Evolutionary conservation across 1,140 invertebrate genomes (phyloP).

Genomic region (Platorchestia sp.): DNA sequence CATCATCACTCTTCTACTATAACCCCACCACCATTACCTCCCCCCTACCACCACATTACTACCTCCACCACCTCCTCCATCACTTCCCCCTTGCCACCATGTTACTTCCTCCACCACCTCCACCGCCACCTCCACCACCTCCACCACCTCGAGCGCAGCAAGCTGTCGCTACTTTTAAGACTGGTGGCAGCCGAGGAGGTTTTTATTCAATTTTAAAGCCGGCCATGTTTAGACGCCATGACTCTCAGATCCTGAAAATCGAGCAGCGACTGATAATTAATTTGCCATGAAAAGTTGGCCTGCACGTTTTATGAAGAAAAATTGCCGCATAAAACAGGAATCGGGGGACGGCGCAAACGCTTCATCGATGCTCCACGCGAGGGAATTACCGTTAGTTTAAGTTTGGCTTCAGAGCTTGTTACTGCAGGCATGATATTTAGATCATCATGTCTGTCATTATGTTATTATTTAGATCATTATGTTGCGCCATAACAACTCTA

Average conservation of each 20-base stretch:
- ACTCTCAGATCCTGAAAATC: background rate
- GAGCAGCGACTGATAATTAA: conserved; percentile 3
- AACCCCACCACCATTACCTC: background rate
- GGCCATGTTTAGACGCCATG: conserved; percentile 43
- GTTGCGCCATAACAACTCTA: background rate
- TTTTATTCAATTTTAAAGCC: conserved; percentile 12
- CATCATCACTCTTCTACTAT: background rate
- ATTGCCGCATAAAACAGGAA: background rate
- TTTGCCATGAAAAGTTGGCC: background rate
- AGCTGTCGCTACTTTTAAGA: background rate
- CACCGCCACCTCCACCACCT: background rate
- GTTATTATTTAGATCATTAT: background rate
- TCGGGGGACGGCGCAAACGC: background rate
- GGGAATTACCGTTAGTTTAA: background rate
- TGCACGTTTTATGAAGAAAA: background rate
- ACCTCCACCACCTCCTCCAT: background rate
- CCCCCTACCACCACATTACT: background rate
- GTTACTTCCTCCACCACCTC: background rate
- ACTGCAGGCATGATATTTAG: background rate
- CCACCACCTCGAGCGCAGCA: background rate
- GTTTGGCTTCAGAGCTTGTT: background rate
- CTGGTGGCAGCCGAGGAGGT: background rate
- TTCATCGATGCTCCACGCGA: background rate
- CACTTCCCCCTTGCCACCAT: background rate
- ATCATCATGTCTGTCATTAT: background rate